These are phyloP conservation scores for Cactoblastis cactorum DNA, from an alignment of 2,888 invertebrate species.

Conservation along the genomic window DNA sequence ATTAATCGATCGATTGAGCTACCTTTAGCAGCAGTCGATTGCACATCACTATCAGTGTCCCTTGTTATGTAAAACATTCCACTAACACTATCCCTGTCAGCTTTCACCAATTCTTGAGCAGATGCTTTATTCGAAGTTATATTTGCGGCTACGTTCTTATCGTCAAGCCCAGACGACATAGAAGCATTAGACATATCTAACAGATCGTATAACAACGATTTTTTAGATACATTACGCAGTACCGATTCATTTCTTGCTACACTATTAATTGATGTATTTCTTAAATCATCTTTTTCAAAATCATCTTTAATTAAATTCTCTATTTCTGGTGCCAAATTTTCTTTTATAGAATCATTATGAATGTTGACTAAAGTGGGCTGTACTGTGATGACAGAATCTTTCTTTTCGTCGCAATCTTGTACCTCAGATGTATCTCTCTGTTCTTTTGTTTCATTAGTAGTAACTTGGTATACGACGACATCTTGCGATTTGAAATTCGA, in stretches of 20 bases:
- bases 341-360: neutral
- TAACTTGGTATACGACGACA: conserved; percentile 34
- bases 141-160: conserved; percentile 22
- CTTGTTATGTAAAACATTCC: conserved; percentile 7
- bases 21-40: conserved; percentile 16
- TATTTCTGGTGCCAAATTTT: neutral
- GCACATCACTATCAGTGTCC: conserved; percentile 31
- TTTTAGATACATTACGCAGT: conserved; percentile 19
- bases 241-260: conserved; percentile 3
- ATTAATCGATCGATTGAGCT: too few species aligned
- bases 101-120: conserved; percentile 1
- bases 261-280: conserved; percentile 1
- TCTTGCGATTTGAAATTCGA: conserved; percentile 19
- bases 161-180: conserved; percentile 21
- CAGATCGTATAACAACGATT: conserved; percentile 41
- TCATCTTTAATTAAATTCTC: neutral
- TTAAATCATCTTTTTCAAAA: neutral
- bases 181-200: conserved; percentile 45
- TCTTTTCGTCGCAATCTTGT: neutral
- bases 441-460: conserved; percentile 17
- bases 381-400: neutral
- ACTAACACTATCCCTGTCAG: conserved; percentile 6
- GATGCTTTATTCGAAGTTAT: conserved; percentile 20
- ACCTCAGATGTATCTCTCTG: neutral
- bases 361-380: too few species aligned